phyloP scores from a whole-genome alignment of 2,797 vertebrate species.

The Apodemus agrarius region DNA sequence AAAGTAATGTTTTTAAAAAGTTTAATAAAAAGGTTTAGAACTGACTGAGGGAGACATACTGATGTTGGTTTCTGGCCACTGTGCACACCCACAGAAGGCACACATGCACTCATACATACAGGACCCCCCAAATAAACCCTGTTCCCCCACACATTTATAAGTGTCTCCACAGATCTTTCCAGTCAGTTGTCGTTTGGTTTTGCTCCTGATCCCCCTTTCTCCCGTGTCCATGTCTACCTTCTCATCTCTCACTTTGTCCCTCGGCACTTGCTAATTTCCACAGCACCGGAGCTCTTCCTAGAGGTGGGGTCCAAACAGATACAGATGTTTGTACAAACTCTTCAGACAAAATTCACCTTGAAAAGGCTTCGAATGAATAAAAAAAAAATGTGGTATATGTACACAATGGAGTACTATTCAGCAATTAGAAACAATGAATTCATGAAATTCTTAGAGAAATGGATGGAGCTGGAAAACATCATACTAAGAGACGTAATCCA shows the following conservation, averaged over 20 bases:
- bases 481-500: too few species aligned
- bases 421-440: too few species aligned
- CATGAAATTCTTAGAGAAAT: too few species aligned
- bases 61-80: not conserved
- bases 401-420: too few species aligned
- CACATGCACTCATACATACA: too few species aligned
- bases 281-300: not conserved
- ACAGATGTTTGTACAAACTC: slow-evolving; percentile 25
- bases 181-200: not conserved
- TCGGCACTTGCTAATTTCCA: not conserved
- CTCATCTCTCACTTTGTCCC: not conserved
- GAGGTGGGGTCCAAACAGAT: not conserved
- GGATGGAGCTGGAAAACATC: too few species aligned
- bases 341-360: slow-evolving; percentile 46
- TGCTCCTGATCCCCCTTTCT: not conserved
- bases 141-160: not conserved
- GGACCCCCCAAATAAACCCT: not conserved
- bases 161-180: not conserved
- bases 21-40: not conserved
- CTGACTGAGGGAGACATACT: not conserved
- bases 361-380: too few species aligned
- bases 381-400: too few species aligned
- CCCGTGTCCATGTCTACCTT: not conserved
- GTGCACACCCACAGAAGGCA: not conserved
- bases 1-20: not conserved